Evolutionary conservation across 2,797 vertebrate genomes (phyloP).

Genomic region (Xiphophorus birchmanni): DNA sequence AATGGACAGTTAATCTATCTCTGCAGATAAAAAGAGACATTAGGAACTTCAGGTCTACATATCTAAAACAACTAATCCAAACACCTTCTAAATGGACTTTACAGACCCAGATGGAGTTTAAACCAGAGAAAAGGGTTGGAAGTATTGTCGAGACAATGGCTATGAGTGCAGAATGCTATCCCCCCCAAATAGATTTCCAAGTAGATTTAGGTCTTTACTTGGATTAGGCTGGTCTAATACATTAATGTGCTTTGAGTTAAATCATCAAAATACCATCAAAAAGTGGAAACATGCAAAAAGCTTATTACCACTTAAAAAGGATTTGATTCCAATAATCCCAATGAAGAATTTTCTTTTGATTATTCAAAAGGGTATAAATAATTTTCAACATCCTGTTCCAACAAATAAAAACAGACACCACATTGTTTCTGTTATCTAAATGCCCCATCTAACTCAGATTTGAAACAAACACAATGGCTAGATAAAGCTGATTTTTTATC

Average conservation of each 20-base stretch:
- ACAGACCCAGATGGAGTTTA: conserved; percentile 32
- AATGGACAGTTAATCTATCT: conserved; percentile 30
- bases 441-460: not conserved
- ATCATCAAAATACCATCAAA: not conserved
- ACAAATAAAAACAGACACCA: not conserved
- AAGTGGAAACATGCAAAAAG: not conserved
- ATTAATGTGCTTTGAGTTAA: not conserved
- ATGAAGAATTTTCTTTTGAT: not conserved
- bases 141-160: conserved; percentile 23
- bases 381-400: not conserved
- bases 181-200: not conserved
- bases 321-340: not conserved
- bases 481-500: not conserved
- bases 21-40: conserved; percentile 52
- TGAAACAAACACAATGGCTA: not conserved
- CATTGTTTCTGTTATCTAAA: not conserved
- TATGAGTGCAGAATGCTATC: not conserved
- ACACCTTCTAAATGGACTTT: conserved; percentile 26
- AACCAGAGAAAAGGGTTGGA: conserved; percentile 13
- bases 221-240: not conserved
- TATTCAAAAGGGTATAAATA: not conserved
- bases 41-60: conserved; percentile 63
- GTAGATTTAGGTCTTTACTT: not conserved
- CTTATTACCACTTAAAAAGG: not conserved
- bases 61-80: conserved; percentile 36